Evolutionary conservation across 2,888 invertebrate genomes (phyloP), one percentile per base, ranked within the genome.

Genomic region (Papilio gigon): DNA sequence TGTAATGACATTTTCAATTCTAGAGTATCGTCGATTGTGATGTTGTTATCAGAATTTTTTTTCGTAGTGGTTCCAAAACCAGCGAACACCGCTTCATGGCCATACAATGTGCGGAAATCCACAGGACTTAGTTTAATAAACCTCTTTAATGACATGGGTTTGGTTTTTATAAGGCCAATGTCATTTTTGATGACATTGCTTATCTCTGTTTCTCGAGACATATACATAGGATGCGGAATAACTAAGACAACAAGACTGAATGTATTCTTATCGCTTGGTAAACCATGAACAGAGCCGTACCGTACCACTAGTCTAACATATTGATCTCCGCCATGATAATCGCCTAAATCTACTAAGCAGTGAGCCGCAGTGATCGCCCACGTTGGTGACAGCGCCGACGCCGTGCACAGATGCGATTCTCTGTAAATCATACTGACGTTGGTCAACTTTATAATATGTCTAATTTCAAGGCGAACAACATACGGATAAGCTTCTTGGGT

Each of bases 51-150:
- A 37, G 47, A 6, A 0, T 37, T 2, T 3, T 12, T 20, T 22
- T 44, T 33, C 0, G 27, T 62, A n/a, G 67, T 63, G 17, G 47
- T 6, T n/a, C 64, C 64, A 17, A 30, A 64, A 37, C 64, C 68
- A 14, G 47, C 58, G 1, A 50, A 59, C 30, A 64, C 12, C 4
- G 50, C 64, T 59, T 68, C 68, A 11, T 68, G 64, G 14, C 64
- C 68, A 37, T 63, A 63, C 20, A 64, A n/a, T 11, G 47, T 40
- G 27, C 20, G 20, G 30, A 30, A 64, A 8, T 64, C 68, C 14
- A 60, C 50, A n/a, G 59, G 64, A 40, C 68, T 68, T 12, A 68
- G 20, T 40, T 64, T 64, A 11, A 58, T 20, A 17, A 9, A 68
- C 8, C 9, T 20, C 27, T 12, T 27, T n/a, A 68, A 47, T 1